Evolutionary conservation across 2,888 invertebrate genomes (phyloP), one percentile per base, ranked within the genome.

Genomic region (Monoplex corrugatus): DNA sequence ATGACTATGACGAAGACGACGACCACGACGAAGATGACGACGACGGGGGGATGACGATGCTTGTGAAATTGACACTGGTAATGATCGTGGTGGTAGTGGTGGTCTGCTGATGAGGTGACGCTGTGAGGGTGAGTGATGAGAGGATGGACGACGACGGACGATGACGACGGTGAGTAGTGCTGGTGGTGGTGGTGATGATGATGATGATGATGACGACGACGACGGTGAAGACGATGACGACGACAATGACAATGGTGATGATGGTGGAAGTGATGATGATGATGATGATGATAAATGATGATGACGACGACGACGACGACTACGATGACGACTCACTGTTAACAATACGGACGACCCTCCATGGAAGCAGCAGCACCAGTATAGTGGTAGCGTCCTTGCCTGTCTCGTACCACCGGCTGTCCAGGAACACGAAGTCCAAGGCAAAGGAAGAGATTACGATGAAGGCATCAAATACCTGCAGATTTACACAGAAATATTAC

Each of bases 301-400:
- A 72, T 10, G 72, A 72, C 32, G 72, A 72, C 6, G 72, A 72
- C 6, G 72, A 72, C 6, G 72, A 72, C 32, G 72, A 72, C 32
- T 8, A 72, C 32, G 72, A 72, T 72, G 72, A 0, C 19, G 28
- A 92, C 94, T 93, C 90, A 94, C 94, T 93, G 91, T 94, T 94
- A 10, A 94, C 93, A 40, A 94, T 94, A 50, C 93, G 85, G 45
- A 94, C 93, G n/a, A 94, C 93, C 50, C 94, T 90, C 94, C 94
- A 94, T 13, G 94, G 94, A 35, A 94, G 87, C 32, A 94, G 89
- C 35, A 93, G 89, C 72, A 94, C 93, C 72, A 94, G 91, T 82
- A 94, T 91, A 35, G 93, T 93, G n/a, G 93, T 92, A 57, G 93
- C 93, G 86, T 93, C 93, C 89, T 94, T 94, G 32, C 93, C 93